Conservation (phyloP, 2,888 invertebrate species). For the Himalopsyche anomala region DNA sequence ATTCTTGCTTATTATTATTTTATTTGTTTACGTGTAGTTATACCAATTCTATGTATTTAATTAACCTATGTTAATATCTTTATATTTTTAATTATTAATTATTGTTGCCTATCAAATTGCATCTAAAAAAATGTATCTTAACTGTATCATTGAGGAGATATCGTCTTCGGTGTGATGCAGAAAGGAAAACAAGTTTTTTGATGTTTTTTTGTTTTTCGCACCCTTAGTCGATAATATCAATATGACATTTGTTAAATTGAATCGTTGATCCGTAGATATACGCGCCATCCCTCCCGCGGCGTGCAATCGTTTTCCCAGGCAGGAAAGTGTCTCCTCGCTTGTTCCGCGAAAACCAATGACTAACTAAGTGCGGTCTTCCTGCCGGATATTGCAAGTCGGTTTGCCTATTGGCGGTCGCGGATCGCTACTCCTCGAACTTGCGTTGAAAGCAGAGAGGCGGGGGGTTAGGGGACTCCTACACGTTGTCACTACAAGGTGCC, state of each 20-base stretch:
- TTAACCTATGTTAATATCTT: too few relatives aligned
- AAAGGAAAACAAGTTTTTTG: too few relatives aligned
- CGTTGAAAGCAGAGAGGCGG: not conserved
- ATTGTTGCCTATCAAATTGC: too few relatives aligned
- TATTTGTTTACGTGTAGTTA: too few relatives aligned
- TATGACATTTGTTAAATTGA: not conserved
- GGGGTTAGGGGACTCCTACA: conserved; percentile 23
- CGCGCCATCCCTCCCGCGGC: conserved; percentile 12
- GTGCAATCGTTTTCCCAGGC: conserved; percentile 22
- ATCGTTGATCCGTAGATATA: not conserved
- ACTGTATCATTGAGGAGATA: too few relatives aligned
- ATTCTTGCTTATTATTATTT: too few relatives aligned
- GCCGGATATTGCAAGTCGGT: conserved; percentile 56
- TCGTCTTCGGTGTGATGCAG: too few relatives aligned
- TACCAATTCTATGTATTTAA: too few relatives aligned
- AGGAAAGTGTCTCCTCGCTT: conserved; percentile 46
- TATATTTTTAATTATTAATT: too few relatives aligned
- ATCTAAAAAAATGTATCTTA: too few relatives aligned
- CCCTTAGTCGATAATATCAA: not conserved
- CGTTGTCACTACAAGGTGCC: conserved; percentile 19
- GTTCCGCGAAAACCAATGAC: conserved; percentile 52
- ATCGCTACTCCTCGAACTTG: not conserved
- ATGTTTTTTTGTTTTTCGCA: not conserved
- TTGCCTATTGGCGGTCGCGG: conserved; percentile 50
- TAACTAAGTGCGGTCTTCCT: conserved; percentile 52